Evolutionary conservation across 2,113 vertebrate genomes (phyloP).

Genomic region (Cololabis saira): DNA sequence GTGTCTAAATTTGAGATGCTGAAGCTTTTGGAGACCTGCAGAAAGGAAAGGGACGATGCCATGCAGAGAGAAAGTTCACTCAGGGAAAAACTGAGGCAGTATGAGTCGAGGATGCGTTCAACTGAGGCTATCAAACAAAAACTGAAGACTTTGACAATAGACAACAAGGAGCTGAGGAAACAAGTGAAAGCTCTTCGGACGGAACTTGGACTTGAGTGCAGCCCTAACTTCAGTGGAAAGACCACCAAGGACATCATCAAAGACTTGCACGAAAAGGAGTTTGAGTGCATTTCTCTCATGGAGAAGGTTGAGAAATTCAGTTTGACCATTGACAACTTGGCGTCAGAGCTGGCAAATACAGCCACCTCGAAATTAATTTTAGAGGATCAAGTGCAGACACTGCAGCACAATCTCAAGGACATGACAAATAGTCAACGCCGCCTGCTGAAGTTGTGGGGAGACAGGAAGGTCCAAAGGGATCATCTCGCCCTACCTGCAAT

Average conservation of each 20-base stretch:
- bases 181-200: conserved; percentile 78
- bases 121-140: conserved; percentile 81
- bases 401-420: conserved; percentile 82
- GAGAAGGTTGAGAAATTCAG: conserved; percentile 79
- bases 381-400: conserved; percentile 78
- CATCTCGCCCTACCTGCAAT: conserved; percentile 76
- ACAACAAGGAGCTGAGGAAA: conserved; percentile 82
- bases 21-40: conserved; percentile 82
- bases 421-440: conserved; percentile 83
- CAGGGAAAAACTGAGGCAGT: conserved; percentile 78
- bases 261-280: conserved; percentile 80
- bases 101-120: conserved; percentile 75
- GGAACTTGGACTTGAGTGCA: conserved; percentile 82
- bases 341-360: conserved; percentile 76
- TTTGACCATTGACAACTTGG: conserved; percentile 77
- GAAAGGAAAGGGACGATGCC: conserved; percentile 83
- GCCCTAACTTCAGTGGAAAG: conserved; percentile 80
- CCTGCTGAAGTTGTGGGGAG: conserved; percentile 82
- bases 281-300: conserved; percentile 72
- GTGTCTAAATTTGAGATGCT: conserved; percentile 79
- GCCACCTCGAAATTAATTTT: conserved; percentile 80
- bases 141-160: conserved; percentile 73
- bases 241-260: conserved; percentile 82
- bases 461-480: conserved; percentile 79
- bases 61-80: conserved; percentile 75